Base-by-base conservation (phyloP, 1,140 invertebrate species). In the Hycleus phaleratus region DNA sequence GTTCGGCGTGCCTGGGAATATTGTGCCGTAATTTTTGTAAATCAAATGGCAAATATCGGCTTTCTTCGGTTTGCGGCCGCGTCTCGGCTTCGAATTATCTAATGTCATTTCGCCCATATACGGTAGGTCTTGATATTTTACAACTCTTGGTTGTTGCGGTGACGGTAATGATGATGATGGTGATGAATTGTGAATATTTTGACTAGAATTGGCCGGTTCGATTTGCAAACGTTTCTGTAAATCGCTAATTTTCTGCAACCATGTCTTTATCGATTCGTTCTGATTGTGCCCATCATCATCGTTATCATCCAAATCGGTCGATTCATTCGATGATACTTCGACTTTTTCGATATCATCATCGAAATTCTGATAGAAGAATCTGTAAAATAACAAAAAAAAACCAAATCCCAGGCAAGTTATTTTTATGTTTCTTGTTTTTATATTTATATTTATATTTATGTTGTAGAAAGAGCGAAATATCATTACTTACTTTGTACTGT, bases 51-150 rank as follows among this genome's bases (percentile, higher is more conserved):
- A 93, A 58, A 93, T 92, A 68, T 93, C 90, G 0, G 89, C 89
- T 67, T 91, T 93, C 65, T 93, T 93, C 1, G 90, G 91, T 63
- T 93, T 93, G 8, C 91, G 75, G 0, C 90, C 90, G 59, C 91
- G 78, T 32, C 90, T 73, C 0, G 90, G 90, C 64, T 91, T 87
- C 8, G 85, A 88, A 71, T 92, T 90, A 69, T 92, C 89, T 54
- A 93, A 70, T 0, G 89, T 91, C 76, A 93, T 91, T 68, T 93
- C 90, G 2, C 91, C 90, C 89, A 93, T 92, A 71, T 92, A 93
- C 0, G 90, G 90, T 3, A 92, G 74, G 66, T 92, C 88, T n/a
- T 86, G 82, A 64, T 88, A 90, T 48, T 86, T 86, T 54, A 89
- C 73, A 9, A 82, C 75, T 63, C 74, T 74, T 4, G 4, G 32